Base-by-base conservation (phyloP, 1,140 invertebrate genomes). In the Pemphigus obesinymphae region DNA sequence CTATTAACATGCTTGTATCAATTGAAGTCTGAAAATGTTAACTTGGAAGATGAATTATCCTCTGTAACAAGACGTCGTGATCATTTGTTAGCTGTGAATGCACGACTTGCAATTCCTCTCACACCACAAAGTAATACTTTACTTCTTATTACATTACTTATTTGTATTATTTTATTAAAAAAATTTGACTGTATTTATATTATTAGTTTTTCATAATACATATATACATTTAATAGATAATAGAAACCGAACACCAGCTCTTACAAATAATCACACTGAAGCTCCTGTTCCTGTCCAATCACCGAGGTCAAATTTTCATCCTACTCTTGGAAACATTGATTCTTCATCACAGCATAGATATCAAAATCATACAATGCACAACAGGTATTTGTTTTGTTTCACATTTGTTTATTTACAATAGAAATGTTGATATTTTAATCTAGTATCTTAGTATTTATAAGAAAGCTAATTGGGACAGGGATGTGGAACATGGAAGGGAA, bases 1-100 rank as follows among this genome's bases (percentile, higher is more conserved):
- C 88, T 99, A 83, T 88, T 99, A 34, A 96, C 95, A 17, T 98
- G 96, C 88, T 89, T 99, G 81, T 94, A 98, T 89, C 95, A 98
- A 87, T 88, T 99, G 83, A 91, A 94, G 85, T 93, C 93, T 58
- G 97, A 99, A 87, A 99, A 99, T 88, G 89, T 94, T 40, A 91
- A 93, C 10, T 87, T 99, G 53, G 97, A 98, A 88, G 96, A 98
- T 84, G 94, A 96, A 85, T 93, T 98, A 26, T 92, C 91, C 85
- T 92, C 90, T 63, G 88, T 98, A 83, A 89, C 94, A 70, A 92
- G 95, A 82, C 90, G 96, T 53, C 90, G 96, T 66, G 97, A 99
- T 88, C 96, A 98, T 87, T 88, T 99, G 68, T 89, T 97, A 61
- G 96, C 97, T 13, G 94, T 99, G 11, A 98, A 98, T 89, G 95